Evolutionary conservation across 1,140 invertebrate genomes (phyloP).

Genomic region (Rhyacophila brunnea): DNA sequence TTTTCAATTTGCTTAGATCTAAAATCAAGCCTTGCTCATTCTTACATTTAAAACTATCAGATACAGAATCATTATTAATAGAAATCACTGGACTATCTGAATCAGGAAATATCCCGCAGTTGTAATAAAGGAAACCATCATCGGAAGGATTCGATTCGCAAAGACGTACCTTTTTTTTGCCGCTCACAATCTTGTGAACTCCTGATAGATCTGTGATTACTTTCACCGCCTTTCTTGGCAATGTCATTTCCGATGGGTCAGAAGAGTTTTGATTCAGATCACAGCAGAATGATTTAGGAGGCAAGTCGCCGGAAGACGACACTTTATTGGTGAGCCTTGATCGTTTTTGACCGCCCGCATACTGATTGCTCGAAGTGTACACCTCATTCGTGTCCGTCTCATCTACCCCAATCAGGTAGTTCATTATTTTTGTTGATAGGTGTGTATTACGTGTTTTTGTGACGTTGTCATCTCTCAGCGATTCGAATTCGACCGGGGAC

Average conservation of each 20-base stretch:
- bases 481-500: slow-evolving; percentile 50
- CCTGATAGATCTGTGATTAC: slow-evolving; percentile 51
- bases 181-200: slow-evolving; percentile 40
- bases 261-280: slow-evolving; percentile 40
- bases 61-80: background rate
- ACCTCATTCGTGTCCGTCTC: slow-evolving; percentile 31
- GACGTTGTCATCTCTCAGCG: slow-evolving; percentile 35
- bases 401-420: slow-evolving; percentile 38
- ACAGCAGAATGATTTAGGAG: slow-evolving; percentile 34
- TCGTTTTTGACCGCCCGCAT: slow-evolving; percentile 15
- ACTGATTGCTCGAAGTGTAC: slow-evolving; percentile 21
- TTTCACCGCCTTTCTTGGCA: slow-evolving; percentile 56
- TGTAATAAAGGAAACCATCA: slow-evolving; percentile 39
- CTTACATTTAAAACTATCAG: slow-evolving; percentile 16
- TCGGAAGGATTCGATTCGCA: slow-evolving; percentile 36
- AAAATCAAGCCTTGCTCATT: slow-evolving; percentile 26
- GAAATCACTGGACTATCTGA: too few species aligned
- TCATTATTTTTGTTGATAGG: slow-evolving; percentile 43
- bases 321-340: slow-evolving; percentile 32
- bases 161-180: slow-evolving; percentile 34
- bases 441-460: slow-evolving; percentile 51
- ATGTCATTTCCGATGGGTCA: slow-evolving; percentile 40
- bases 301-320: slow-evolving; percentile 21
- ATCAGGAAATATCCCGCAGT: slow-evolving; percentile 34
- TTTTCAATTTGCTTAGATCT: slow-evolving; percentile 24